Percentiles rank a stretch among this genome's conserved stretches.
These are phyloP conservation scores for Saccopteryx leptura DNA, from an alignment of 2,113 vertebrate species.

Conservation along the genomic window DNA sequence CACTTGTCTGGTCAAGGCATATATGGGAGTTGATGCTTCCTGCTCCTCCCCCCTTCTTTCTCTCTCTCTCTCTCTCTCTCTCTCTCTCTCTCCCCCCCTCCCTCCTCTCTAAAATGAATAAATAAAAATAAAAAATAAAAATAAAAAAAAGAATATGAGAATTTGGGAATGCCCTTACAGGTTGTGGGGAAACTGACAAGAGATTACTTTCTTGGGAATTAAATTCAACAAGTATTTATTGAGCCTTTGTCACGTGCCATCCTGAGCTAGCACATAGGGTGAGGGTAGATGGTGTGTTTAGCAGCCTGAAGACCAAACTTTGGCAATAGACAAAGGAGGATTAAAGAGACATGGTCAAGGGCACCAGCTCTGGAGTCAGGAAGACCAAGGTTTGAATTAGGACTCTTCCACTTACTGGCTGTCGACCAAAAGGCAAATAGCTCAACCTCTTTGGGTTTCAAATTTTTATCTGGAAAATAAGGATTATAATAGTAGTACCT, in stretches of 20 bases:
- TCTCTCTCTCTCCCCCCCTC: too few relatives aligned
- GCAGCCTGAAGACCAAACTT: background rate
- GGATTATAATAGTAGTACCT: background rate
- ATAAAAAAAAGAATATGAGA: background rate
- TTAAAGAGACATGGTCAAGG: background rate
- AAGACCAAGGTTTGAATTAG: background rate
- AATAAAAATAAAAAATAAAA: too few relatives aligned
- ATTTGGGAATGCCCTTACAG: background rate
- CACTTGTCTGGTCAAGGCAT: too few relatives aligned
- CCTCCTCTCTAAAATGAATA: too few relatives aligned
- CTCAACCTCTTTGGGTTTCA: background rate
- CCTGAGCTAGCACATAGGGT: background rate
- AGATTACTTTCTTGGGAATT: background rate
- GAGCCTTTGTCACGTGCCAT: background rate
- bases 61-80: too few relatives aligned
- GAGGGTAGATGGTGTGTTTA: background rate
- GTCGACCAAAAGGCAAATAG: background rate
- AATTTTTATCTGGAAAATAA: background rate
- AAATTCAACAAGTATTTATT: slow-evolving; percentile 14
- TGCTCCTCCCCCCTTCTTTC: too few relatives aligned
- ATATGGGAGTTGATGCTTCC: too few relatives aligned
- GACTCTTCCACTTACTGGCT: background rate
- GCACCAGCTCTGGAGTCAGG: background rate
- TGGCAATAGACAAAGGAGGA: background rate
- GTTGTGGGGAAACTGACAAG: background rate